Percentiles rank a stretch among this genome's conserved stretches.
Evolutionary conservation across 2,888 invertebrate genomes (phyloP).

Genomic region (Altica lythri): DNA sequence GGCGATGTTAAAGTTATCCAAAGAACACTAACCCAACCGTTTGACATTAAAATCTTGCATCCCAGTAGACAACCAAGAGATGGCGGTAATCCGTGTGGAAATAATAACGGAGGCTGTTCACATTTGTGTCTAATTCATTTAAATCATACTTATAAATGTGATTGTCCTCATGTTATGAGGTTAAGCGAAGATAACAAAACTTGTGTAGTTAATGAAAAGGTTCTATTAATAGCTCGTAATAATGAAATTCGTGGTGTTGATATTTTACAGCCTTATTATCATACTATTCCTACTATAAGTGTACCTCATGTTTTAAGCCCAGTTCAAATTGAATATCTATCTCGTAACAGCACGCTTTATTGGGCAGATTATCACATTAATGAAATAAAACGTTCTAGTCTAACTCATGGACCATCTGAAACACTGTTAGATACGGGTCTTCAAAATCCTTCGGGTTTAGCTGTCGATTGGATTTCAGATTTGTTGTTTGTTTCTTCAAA

Average conservation of each 20-base stretch:
- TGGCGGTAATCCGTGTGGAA: slow-evolving; percentile 69
- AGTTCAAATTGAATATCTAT: slow-evolving; percentile 71
- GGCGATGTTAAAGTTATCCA: slow-evolving; percentile 78
- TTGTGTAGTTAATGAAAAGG: slow-evolving; percentile 78
- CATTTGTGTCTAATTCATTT: slow-evolving; percentile 79
- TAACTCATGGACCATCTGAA: slow-evolving; percentile 70
- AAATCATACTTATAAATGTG: slow-evolving; percentile 70
- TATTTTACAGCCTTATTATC: slow-evolving; percentile 73
- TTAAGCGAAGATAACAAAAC: slow-evolving; percentile 68
- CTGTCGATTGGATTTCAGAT: slow-evolving; percentile 81
- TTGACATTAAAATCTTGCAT: slow-evolving; percentile 85
- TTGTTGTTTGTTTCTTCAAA: slow-evolving; percentile 73
- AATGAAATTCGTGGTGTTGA: slow-evolving; percentile 86
- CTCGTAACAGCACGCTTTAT: slow-evolving; percentile 69
- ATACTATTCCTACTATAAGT: slow-evolving; percentile 81
- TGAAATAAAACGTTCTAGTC: slow-evolving; percentile 72
- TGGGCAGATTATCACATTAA: slow-evolving; percentile 79
- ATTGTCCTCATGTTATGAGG: slow-evolving; percentile 87
- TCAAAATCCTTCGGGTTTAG: slow-evolving; percentile 70
- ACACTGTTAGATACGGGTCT: slow-evolving; percentile 76
- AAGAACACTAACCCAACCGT: slow-evolving; percentile 84
- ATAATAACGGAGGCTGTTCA: slow-evolving; percentile 76
- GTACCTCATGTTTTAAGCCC: slow-evolving; percentile 73
- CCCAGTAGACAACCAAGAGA: slow-evolving; percentile 73
- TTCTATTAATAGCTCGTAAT: slow-evolving; percentile 74